Evolutionary conservation across 2,113 vertebrate genomes (phyloP).

Genomic region (Emydocephalus ijimae): DNA sequence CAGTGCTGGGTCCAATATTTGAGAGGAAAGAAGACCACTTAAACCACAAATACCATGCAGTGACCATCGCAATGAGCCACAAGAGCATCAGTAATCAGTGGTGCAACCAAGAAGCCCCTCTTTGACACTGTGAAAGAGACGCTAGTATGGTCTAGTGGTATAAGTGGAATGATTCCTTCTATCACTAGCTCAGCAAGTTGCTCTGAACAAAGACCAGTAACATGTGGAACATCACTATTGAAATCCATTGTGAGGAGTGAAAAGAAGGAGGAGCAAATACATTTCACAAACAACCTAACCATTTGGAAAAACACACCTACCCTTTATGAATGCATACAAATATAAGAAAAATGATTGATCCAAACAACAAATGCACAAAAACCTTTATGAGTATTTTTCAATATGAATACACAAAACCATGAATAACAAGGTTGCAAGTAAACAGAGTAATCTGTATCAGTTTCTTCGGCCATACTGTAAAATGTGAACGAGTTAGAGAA

Average conservation of each 20-base stretch:
- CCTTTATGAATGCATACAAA: neutral
- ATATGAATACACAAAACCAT: neutral
- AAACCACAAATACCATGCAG: neutral
- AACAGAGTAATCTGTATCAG: neutral
- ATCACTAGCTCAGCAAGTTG: neutral
- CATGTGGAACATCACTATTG: neutral
- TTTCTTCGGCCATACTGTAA: neutral
- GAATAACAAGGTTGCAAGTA: neutral
- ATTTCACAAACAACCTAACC: neutral
- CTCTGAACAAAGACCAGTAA: neutral
- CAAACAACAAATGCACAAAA: neutral
- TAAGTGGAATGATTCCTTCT: neutral
- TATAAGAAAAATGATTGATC: neutral
- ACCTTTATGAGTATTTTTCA: neutral
- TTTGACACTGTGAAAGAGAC: neutral
- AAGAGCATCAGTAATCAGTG: neutral
- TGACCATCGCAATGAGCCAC: neutral
- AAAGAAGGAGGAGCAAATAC: neutral
- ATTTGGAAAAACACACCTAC: neutral
- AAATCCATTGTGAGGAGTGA: neutral
- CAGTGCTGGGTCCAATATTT: neutral
- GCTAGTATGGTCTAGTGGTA: neutral
- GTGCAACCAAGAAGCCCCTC: neutral
- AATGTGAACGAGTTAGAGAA: neutral
- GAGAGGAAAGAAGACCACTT: neutral